phyloP scores from a whole-genome alignment of 2,113 vertebrate species.

The Leptosomus discolor region DNA sequence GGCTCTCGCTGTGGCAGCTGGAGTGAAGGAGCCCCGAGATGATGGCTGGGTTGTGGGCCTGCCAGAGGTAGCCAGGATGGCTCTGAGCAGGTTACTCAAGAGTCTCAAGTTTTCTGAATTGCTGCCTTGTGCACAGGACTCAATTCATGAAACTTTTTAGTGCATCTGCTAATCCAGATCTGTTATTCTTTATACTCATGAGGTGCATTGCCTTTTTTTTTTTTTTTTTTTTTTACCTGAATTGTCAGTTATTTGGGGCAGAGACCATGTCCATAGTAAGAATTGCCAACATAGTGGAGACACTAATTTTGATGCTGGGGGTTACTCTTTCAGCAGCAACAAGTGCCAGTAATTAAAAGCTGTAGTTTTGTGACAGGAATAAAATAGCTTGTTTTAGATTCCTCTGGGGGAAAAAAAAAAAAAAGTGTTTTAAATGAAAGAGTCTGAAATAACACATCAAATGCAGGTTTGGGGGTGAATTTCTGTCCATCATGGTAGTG shows the following conservation, averaged over 20 bases:
- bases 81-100: background rate
- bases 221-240: background rate
- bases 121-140: background rate
- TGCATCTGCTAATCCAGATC: background rate
- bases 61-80: background rate
- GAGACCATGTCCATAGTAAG: background rate
- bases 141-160: background rate
- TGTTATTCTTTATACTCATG: background rate
- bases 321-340: background rate
- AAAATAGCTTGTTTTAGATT: background rate
- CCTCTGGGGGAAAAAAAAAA: background rate
- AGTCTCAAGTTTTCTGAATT: background rate
- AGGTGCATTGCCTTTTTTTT: background rate
- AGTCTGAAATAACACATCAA: background rate
- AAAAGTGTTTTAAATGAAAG: background rate
- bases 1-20: background rate
- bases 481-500: background rate
- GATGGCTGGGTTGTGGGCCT: background rate
- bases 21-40: background rate
- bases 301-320: background rate
- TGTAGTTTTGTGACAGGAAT: background rate
- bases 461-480: background rate
- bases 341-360: background rate
- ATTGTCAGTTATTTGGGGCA: background rate
- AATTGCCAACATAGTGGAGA: fast-evolving